phyloP scores from a whole-genome alignment of 2,888 invertebrate species.

The Rosalia funebris region DNA sequence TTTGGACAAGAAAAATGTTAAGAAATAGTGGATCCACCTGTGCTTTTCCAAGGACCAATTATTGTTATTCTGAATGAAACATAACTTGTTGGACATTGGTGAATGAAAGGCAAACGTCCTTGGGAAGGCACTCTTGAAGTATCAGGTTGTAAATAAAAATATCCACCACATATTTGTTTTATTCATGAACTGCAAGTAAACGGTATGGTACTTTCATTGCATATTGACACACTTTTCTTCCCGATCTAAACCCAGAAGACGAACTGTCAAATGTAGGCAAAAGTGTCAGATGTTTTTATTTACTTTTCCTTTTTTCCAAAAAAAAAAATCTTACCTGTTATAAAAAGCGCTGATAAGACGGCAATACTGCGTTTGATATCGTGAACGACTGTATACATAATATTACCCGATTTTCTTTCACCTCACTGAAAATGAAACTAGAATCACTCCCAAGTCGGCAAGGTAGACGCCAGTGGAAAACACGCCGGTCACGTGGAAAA shows the following conservation, averaged over 20 bases:
- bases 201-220: no score
- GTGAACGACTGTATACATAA: conserved; percentile 53
- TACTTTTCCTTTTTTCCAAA: neutral
- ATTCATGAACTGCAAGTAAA: neutral
- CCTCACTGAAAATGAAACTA: conserved; percentile 26
- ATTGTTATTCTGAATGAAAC: no score
- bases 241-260: no score
- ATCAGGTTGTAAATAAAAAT: neutral
- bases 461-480: conserved; percentile 19
- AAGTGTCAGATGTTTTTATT: no score
- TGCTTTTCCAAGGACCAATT: no score
- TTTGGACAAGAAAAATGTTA: no score
- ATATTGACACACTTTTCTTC: no score
- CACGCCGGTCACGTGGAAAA: conserved; percentile 48
- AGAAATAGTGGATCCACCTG: no score
- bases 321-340: conserved; percentile 50
- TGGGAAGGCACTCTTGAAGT: neutral
- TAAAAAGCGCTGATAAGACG: conserved; percentile 51
- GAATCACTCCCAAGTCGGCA: conserved; percentile 38
- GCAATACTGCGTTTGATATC: conserved; percentile 53
- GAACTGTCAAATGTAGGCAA: no score
- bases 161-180: neutral
- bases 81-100: no score
- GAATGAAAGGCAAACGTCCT: neutral
- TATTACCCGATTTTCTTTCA: conserved; percentile 31